Conservation (phyloP, 2,888 invertebrate species). For the Ennomos quercinarius region DNA sequence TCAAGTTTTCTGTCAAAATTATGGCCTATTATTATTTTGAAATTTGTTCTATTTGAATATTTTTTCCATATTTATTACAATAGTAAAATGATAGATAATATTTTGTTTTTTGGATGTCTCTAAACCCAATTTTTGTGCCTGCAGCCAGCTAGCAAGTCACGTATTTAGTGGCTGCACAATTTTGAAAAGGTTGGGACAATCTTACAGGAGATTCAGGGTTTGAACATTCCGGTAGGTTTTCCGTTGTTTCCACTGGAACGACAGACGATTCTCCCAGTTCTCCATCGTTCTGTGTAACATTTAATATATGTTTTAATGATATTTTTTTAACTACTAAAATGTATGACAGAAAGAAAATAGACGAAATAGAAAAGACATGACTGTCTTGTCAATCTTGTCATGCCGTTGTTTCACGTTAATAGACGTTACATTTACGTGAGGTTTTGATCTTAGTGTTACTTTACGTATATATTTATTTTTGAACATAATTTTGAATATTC, state of each 20-base stretch:
- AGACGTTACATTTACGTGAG: too few relatives aligned
- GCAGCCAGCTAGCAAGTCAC: constrained; percentile 3
- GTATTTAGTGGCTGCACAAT: constrained; percentile 8
- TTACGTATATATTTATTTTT: too few relatives aligned
- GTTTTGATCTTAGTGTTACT: too few relatives aligned
- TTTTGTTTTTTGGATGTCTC: constrained; percentile 7
- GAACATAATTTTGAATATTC: background rate
- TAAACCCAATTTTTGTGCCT: constrained; percentile 3
- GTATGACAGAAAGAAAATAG: too few relatives aligned
- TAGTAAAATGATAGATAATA: background rate
- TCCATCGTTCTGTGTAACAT: constrained; percentile 33
- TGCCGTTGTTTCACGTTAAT: too few relatives aligned
- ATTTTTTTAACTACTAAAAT: background rate
- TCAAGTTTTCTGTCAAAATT: too few relatives aligned
- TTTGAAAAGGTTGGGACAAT: constrained; percentile 2
- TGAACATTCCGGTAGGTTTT: constrained; percentile 1
- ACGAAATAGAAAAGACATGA: too few relatives aligned
- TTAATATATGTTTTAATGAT: background rate
- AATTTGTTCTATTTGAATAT: too few relatives aligned
- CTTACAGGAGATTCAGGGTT: constrained; percentile 16
- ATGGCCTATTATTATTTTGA: too few relatives aligned
- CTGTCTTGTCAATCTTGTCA: too few relatives aligned
- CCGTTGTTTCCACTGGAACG: background rate
- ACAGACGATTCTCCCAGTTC: constrained; percentile 2
- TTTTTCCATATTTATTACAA: too few relatives aligned